phyloP scores from a whole-genome alignment of 1,140 invertebrate genomes.

The Ridgeia piscesae region DNA sequence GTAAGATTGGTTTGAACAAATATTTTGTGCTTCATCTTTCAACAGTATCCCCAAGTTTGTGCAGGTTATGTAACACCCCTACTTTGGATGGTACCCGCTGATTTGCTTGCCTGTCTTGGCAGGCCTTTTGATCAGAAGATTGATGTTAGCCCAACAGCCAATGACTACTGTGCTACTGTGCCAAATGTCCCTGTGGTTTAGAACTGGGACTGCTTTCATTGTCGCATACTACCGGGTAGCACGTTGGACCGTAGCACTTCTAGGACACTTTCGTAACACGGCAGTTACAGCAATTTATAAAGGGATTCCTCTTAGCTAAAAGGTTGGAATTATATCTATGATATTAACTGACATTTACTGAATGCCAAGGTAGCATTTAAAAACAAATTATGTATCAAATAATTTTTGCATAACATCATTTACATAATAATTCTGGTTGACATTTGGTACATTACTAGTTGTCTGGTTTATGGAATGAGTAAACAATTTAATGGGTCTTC shows the following conservation, averaged over 20 bases:
- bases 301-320: neutral
- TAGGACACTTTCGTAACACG: neutral
- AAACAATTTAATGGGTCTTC: neutral
- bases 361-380: neutral
- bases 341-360: neutral
- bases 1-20: neutral
- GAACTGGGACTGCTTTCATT: neutral
- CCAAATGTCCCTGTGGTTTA: neutral
- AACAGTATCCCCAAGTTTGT: neutral
- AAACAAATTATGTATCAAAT: neutral
- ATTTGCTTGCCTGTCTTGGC: neutral
- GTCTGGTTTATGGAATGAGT: neutral
- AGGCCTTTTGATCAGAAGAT: neutral
- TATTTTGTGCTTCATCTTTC: neutral
- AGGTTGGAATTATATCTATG: neutral
- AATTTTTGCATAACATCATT: neutral
- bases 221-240: neutral
- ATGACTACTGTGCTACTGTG: neutral
- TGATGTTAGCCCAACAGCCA: neutral
- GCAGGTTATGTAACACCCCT: neutral
- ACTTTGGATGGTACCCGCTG: neutral
- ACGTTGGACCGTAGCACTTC: neutral
- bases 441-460: neutral
- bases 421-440: neutral
- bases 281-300: neutral